A percentile compares a stretch with the other conserved stretches of the same genome.
Conservation (phyloP, 2,888 invertebrate species). For the Ethmia dodecea region DNA sequence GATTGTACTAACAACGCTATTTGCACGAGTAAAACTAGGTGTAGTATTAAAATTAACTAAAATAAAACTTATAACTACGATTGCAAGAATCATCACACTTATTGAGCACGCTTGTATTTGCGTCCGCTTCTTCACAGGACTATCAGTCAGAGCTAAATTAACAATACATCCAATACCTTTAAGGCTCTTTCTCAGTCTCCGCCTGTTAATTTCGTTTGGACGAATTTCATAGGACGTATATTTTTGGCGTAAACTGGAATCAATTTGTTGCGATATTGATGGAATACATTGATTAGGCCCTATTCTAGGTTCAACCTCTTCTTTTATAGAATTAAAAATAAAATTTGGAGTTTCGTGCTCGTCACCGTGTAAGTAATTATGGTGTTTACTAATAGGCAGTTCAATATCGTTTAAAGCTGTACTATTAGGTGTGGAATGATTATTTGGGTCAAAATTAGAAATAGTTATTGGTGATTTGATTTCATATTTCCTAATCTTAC, state of each 20-base stretch:
- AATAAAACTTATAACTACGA: conserved; percentile 69
- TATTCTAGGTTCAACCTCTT: conserved; percentile 23
- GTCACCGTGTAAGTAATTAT: conserved; percentile 29
- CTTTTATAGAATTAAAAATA: conserved; percentile 25
- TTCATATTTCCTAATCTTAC: conserved; percentile 68
- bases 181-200: conserved; percentile 64
- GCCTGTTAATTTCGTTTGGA: conserved; percentile 37
- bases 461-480: conserved; percentile 39
- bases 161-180: conserved; percentile 68
- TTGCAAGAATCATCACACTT: conserved; percentile 72
- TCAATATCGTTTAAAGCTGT: conserved; percentile 22
- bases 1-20: conserved; percentile 55
- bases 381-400: conserved; percentile 23
- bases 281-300: conserved; percentile 51
- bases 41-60: conserved; percentile 71
- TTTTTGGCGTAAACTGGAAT: conserved; percentile 57
- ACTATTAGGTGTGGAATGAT: conserved; percentile 59
- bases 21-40: conserved; percentile 53
- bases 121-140: conserved; percentile 62
- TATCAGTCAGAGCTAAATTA: conserved; percentile 61
- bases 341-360: conserved; percentile 25
- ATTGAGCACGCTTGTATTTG: conserved; percentile 75
- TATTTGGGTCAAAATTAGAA: conserved; percentile 54
- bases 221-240: conserved; percentile 54
- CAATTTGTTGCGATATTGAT: conserved; percentile 63